Evolutionary conservation across 2,888 invertebrate species (phyloP).

Genomic region (Luperina nickerlii): DNA sequence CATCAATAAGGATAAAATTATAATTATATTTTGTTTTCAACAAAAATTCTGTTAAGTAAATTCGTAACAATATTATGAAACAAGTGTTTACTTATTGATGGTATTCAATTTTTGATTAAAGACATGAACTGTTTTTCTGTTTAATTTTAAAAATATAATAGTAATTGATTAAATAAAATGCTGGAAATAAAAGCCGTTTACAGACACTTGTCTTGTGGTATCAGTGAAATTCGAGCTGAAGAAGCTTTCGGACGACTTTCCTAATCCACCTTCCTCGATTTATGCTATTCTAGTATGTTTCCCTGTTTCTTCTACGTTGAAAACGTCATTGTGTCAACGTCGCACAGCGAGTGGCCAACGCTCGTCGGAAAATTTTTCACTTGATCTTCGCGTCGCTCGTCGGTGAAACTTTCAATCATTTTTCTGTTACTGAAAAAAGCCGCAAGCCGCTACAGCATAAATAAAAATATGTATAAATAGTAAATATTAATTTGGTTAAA

Average conservation of each 20-base stretch:
- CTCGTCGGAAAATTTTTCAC: not conserved
- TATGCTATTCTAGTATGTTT: constrained; percentile 35
- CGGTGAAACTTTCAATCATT: not conserved
- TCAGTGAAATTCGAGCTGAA: not conserved
- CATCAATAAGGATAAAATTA: not conserved
- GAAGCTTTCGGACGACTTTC: not conserved
- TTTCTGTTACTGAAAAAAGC: not conserved
- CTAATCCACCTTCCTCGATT: not conserved
- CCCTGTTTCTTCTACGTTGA: constrained; percentile 2
- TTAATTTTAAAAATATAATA: not conserved
- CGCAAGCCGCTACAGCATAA: not conserved
- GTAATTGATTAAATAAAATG: not conserved
- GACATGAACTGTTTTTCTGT: not conserved
- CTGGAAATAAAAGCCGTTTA: not conserved
- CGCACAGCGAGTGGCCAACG: not conserved
- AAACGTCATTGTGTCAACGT: constrained; percentile 30
- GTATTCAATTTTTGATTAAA: not conserved
- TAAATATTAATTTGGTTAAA: not conserved
- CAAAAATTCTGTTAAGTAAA: too few species aligned
- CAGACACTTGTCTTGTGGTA: not conserved
- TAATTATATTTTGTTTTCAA: not conserved
- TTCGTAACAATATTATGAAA: not conserved
- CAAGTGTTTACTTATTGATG: not conserved
- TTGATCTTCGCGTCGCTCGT: not conserved
- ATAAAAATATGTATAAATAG: not conserved